Conservation (phyloP, 2,797 vertebrate genomes). For the Salarias fasciatus region DNA sequence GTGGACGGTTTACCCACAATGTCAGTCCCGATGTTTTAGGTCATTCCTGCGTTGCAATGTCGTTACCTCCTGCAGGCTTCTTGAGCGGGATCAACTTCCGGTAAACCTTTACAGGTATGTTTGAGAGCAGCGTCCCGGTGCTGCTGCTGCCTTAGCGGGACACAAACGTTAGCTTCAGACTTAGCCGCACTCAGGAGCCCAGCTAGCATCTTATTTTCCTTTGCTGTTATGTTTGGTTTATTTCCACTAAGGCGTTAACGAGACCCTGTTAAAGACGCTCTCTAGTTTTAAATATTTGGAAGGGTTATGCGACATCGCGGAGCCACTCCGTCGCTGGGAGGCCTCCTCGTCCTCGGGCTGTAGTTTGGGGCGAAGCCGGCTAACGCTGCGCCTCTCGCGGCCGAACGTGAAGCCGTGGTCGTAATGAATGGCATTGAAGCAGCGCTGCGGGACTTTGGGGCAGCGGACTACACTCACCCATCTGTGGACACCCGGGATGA, state of each 20-base stretch:
- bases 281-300: too few relatives aligned
- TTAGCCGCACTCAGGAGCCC: too few relatives aligned
- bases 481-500: too few relatives aligned
- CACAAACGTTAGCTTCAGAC: background rate
- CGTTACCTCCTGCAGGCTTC: background rate
- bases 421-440: background rate
- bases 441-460: too few relatives aligned
- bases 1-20: rapidly evolving
- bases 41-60: constrained; percentile 14
- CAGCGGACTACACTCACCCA: too few relatives aligned
- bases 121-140: constrained; percentile 1
- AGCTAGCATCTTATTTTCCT: too few relatives aligned
- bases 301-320: too few relatives aligned
- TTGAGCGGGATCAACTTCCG: constrained; percentile 5
- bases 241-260: too few relatives aligned
- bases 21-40: rapidly evolving
- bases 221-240: too few relatives aligned
- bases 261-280: too few relatives aligned
- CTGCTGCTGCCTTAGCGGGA: background rate
- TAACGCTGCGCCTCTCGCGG: rapidly evolving
- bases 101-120: constrained; percentile 38
- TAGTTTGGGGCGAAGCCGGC: background rate
- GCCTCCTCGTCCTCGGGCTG: constrained; percentile 42
- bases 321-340: constrained; percentile 11
- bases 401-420: rapidly evolving